Evolutionary conservation across 2,113 vertebrate species (phyloP), one percentile per base, ranked within the genome.

Genomic region (Progne subis): DNA sequence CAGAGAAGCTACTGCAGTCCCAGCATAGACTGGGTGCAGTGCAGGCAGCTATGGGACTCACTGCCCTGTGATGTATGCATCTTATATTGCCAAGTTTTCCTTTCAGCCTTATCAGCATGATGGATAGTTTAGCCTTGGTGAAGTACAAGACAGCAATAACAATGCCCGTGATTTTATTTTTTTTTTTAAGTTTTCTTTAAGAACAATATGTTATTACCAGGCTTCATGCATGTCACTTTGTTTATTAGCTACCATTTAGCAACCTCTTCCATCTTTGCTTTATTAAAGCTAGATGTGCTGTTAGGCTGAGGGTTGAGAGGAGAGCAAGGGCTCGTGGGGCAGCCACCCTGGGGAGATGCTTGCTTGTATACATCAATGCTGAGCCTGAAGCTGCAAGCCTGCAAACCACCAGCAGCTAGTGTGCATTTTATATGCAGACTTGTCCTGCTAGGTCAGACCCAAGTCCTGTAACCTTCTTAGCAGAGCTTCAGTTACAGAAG

Each of bases 61-160:
- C 41, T 37, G 24, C 31, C 37, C 75, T 31, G 74, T 63, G 59
- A 79, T 74, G 68, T 16, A 52, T 46, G 53, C 44, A 47, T 76
- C 37, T 61, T 89, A 56, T 43, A 86, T 70, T 63, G 34, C 79
- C 8, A 28, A 78, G 63, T 77, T 83, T 89, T 91, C 80, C 88
- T 74, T 96, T 91, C 92, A 89, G 94, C 84, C 89, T 96, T 96
- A 97, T 90, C 81, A 1, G 67, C 56, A 82, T 95, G 96, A 96
- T 95, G 75, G 91, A 96, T 96, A 92, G 91, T 84, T 94, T 41
- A 94, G 78, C 34, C 81, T 44, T 13, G 18, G 21, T 56, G 93
- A 92, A 97, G 88, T 67, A 87, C 55, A 41, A 91, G 82, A 55
- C 41, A 95, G 88, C n/a, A 76, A 75, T 93, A 96, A 95, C 69